phyloP scores from a whole-genome alignment of 2,113 vertebrate genomes.

The Actinemys pallida region DNA sequence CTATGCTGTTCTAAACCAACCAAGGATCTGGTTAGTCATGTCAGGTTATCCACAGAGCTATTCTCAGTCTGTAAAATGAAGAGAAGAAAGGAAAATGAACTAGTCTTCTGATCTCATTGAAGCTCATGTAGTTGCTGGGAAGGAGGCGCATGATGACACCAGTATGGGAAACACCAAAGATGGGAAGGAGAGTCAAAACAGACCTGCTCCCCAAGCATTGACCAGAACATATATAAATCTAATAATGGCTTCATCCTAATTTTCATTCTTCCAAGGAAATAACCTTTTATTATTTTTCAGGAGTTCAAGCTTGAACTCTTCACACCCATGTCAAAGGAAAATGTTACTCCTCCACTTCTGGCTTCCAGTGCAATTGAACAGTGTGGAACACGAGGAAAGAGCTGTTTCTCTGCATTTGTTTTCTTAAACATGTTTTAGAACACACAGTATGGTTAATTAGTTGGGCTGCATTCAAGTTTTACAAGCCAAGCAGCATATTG shows the following conservation, averaged over 20 bases:
- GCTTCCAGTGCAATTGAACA: constrained; percentile 51
- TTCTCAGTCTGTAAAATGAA: not conserved
- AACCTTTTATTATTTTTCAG: constrained; percentile 26
- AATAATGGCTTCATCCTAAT: constrained; percentile 8
- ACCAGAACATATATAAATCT: constrained; percentile 10
- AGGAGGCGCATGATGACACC: not conserved
- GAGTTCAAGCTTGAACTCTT: constrained; percentile 48
- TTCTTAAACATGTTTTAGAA: constrained; percentile 59
- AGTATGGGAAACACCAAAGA: constrained; percentile 29
- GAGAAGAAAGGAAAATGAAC: constrained; percentile 13
- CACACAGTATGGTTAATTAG: constrained; percentile 63
- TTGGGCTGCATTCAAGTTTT: constrained; percentile 59
- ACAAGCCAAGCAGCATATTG: constrained; percentile 34
- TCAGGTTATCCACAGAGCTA: not conserved
- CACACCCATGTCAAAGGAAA: constrained; percentile 34
- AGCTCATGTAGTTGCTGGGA: not conserved
- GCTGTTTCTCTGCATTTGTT: constrained; percentile 35
- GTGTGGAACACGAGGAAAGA: constrained; percentile 48
- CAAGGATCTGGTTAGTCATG: not conserved
- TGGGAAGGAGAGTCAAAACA: not conserved
- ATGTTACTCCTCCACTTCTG: constrained; percentile 49
- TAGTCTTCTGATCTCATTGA: not conserved
- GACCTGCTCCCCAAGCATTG: not conserved
- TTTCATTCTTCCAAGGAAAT: constrained; percentile 1
- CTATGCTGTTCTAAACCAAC: not conserved